phyloP scores from a whole-genome alignment of 2,797 vertebrate species.

The Diglossa cyanea region DNA sequence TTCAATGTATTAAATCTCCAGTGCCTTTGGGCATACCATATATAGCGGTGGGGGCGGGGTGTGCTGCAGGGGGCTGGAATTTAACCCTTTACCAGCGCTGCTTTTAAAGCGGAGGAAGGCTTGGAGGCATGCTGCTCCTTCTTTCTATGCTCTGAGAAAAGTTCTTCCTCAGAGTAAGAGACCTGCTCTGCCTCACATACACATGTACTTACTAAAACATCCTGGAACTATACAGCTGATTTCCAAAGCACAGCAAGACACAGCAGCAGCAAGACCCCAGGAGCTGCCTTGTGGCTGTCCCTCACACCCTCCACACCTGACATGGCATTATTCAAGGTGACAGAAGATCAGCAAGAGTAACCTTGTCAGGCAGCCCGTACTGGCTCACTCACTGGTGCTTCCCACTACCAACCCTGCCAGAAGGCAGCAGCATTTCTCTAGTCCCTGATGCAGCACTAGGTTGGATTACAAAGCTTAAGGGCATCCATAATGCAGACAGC shows the following conservation, averaged over 20 bases:
- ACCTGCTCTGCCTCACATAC: rapidly evolving
- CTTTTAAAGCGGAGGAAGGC: neutral
- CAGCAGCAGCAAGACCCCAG: neutral
- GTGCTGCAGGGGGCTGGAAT: neutral
- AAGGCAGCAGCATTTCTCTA: neutral
- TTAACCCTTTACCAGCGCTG: constrained; percentile 26
- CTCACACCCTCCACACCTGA: neutral
- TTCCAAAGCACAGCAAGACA: neutral
- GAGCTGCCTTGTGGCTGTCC: neutral
- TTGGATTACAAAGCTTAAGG: neutral
- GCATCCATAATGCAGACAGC: neutral
- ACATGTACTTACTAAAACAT: neutral
- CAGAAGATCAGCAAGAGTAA: neutral
- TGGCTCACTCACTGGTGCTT: neutral
- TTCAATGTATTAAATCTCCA: constrained; percentile 61
- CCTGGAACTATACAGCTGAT: rapidly evolving
- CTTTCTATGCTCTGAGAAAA: neutral
- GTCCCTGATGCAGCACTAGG: neutral
- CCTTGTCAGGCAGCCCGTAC: neutral
- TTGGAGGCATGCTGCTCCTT: neutral
- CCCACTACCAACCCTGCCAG: rapidly evolving
- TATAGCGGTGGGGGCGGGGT: constrained; percentile 37
- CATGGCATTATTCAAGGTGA: neutral
- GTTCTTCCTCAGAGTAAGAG: neutral
- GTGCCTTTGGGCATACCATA: constrained; percentile 57